A percentile compares a stretch with the other conserved stretches of the same genome.
Evolutionary conservation across 2,797 vertebrate genomes (phyloP).

Genomic region (Chelon labrosus): DNA sequence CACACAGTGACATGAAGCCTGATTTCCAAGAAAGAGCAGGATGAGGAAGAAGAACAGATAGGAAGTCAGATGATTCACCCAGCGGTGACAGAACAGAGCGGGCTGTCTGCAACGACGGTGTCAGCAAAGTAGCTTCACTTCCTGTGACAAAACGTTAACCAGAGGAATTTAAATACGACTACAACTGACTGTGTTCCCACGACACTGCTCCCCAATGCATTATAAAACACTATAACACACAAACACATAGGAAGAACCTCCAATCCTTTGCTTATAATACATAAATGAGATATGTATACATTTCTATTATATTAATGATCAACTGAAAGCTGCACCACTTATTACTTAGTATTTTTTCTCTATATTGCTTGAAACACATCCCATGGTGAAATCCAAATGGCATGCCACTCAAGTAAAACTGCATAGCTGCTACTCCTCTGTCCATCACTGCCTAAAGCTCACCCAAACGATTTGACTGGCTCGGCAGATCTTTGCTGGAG

Average conservation of each 20-base stretch:
- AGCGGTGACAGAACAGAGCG: slow-evolving; percentile 26
- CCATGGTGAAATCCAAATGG: no score
- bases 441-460: no score
- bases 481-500: no score
- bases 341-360: no score
- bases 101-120: not conserved
- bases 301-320: not conserved
- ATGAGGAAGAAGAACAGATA: slow-evolving; percentile 33
- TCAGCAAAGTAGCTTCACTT: slow-evolving; percentile 6
- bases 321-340: not conserved
- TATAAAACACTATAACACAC: not conserved
- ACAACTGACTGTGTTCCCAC: not conserved
- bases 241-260: not conserved
- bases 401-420: no score
- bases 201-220: not conserved
- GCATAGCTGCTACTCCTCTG: no score
- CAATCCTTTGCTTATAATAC: not conserved
- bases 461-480: no score
- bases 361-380: no score
- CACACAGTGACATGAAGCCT: slow-evolving; percentile 28
- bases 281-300: not conserved
- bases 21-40: slow-evolving; percentile 45
- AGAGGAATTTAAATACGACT: slow-evolving; percentile 6
- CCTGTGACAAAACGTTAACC: slow-evolving; percentile 15
- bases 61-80: slow-evolving; percentile 53